These are phyloP conservation scores for Polyommatus icarus DNA, from an alignment of 2,888 invertebrate genomes.

Conservation along the genomic window DNA sequence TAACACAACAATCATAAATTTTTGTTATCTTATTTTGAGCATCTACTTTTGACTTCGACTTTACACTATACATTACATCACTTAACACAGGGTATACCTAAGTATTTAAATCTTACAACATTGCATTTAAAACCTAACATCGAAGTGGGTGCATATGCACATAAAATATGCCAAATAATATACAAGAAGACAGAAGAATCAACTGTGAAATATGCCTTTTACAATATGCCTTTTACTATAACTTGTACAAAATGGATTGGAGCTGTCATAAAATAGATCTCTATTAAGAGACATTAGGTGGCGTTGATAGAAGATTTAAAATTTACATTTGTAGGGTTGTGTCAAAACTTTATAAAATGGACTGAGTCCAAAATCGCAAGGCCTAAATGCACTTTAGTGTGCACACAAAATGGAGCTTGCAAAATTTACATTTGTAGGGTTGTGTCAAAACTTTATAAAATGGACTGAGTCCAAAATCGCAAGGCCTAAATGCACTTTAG, in stretches of 20 bases:
- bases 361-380: background rate
- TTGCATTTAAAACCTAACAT: background rate
- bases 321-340: background rate
- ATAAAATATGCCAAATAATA: background rate
- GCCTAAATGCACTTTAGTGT: background rate
- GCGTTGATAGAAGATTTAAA: background rate
- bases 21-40: constrained; percentile 1
- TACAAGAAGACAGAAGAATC: background rate
- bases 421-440: background rate
- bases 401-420: background rate
- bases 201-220: background rate
- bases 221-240: background rate
- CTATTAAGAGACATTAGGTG: background rate
- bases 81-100: background rate
- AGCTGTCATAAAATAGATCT: background rate
- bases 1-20: background rate
- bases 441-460: background rate
- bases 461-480: constrained; percentile 15
- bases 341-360: background rate
- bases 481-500: background rate
- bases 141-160: constrained; percentile 2
- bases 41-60: background rate
- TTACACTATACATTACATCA: background rate
- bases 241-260: background rate
- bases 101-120: background rate